phyloP scores from a whole-genome alignment of 2,797 vertebrate species.

The Adelosebastes latens region DNA sequence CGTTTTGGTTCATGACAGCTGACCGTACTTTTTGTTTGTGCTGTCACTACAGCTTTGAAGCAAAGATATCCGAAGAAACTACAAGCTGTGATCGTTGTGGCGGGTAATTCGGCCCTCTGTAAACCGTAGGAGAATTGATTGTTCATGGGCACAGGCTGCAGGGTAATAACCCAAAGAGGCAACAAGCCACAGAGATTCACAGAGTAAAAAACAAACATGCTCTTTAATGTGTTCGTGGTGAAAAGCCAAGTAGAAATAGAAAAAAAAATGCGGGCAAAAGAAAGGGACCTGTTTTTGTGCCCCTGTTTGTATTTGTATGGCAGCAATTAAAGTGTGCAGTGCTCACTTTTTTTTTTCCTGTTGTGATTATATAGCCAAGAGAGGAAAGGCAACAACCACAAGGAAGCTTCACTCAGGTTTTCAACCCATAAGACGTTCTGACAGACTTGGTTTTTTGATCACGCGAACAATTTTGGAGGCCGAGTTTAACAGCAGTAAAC shows the following conservation, averaged over 20 bases:
- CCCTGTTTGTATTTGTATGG: constrained; percentile 40
- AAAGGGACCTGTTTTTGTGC: constrained; percentile 37
- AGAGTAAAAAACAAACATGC: constrained; percentile 13
- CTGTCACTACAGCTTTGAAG: background rate
- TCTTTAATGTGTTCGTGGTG: constrained; percentile 30
- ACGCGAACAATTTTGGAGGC: background rate
- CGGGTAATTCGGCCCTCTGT: background rate
- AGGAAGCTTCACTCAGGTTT: constrained; percentile 28
- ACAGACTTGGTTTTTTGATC: constrained; percentile 18
- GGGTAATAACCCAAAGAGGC: constrained; percentile 11
- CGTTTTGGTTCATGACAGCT: background rate
- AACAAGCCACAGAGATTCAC: constrained; percentile 2
- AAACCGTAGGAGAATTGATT: constrained; percentile 23
- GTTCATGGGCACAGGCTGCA: background rate
- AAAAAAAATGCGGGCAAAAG: constrained; percentile 16
- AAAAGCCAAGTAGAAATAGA: constrained; percentile 36
- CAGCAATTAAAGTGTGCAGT: constrained; percentile 53
- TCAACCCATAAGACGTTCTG: background rate
- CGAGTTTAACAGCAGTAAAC: constrained; percentile 51
- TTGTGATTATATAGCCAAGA: constrained; percentile 38
- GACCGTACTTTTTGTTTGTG: background rate
- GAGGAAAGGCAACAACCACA: constrained; percentile 37
- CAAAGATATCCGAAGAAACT: background rate
- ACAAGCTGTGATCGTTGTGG: constrained; percentile 23
- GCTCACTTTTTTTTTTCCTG: constrained; percentile 6